These are phyloP conservation scores for Rhinogobio ventralis DNA, from an alignment of 2,797 vertebrate species.

Conservation along the genomic window DNA sequence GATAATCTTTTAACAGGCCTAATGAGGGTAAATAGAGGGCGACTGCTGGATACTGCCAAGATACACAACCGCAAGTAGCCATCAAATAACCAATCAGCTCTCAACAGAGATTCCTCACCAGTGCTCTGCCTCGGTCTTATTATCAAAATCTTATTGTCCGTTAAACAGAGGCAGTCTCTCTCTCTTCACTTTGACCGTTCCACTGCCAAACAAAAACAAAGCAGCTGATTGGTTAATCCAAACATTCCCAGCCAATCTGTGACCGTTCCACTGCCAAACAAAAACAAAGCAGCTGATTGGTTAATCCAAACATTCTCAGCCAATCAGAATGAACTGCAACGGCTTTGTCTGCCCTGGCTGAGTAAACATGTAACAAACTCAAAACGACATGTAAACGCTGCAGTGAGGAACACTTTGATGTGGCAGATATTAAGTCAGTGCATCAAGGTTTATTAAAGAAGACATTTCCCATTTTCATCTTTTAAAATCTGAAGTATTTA, in stretches of 20 bases:
- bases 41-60: neutral
- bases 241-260: neutral
- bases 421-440: neutral
- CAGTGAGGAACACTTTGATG: neutral
- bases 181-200: neutral
- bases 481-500: neutral
- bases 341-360: neutral
- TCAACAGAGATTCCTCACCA: neutral
- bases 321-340: neutral
- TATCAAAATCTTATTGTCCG: neutral
- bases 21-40: constrained; percentile 10
- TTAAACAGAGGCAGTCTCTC: neutral
- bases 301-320: neutral
- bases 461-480: neutral
- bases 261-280: neutral
- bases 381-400: neutral
- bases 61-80: constrained; percentile 14
- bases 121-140: neutral
- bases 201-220: constrained; percentile 18
- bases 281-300: constrained; percentile 16
- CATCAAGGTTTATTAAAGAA: neutral
- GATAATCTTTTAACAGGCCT: constrained; percentile 36
- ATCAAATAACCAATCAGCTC: constrained; percentile 10
- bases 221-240: neutral
- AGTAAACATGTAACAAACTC: neutral